Evolutionary conservation across 53 echinoderm and acorn worm species (phyloP).

Genomic region (Paracentrotus lividus): DNA sequence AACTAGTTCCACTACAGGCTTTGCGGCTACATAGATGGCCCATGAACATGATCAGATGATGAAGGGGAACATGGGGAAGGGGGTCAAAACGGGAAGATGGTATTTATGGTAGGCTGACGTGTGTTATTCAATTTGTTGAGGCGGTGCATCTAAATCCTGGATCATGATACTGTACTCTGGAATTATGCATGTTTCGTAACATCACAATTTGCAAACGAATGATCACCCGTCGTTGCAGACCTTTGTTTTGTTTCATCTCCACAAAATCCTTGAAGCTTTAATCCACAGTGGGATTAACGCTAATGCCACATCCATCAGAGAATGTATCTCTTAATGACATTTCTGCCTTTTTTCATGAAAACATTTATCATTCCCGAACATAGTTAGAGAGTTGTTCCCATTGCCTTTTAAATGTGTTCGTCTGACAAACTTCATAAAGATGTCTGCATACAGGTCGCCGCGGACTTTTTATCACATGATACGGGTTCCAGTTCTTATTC

Average conservation of each 20-base stretch:
- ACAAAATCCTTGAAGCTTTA: not conserved
- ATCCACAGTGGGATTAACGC: not conserved
- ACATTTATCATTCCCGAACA: not conserved
- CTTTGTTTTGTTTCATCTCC: not conserved
- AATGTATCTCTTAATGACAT: conserved; percentile 47
- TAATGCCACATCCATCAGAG: conserved; percentile 41
- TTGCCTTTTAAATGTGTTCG: too few species aligned
- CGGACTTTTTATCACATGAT: too few species aligned
- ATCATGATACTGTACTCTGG: too few species aligned
- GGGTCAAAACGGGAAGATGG: not conserved
- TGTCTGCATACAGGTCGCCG: too few species aligned
- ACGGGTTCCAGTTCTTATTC: too few species aligned
- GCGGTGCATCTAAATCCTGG: not conserved
- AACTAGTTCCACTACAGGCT: too few species aligned
- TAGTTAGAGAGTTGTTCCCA: not conserved
- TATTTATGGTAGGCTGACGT: not conserved
- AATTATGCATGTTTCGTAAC: not conserved
- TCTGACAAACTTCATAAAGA: too few species aligned
- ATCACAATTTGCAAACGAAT: not conserved
- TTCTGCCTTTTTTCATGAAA: conserved; percentile 16
- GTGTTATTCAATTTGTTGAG: too few species aligned
- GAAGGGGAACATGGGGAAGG: not conserved
- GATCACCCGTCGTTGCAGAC: not conserved
- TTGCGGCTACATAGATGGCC: too few species aligned
- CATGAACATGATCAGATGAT: too few species aligned